These are phyloP conservation scores for Neocrepidodera transversa DNA, from an alignment of 2,888 invertebrate species.

Conservation along the genomic window DNA sequence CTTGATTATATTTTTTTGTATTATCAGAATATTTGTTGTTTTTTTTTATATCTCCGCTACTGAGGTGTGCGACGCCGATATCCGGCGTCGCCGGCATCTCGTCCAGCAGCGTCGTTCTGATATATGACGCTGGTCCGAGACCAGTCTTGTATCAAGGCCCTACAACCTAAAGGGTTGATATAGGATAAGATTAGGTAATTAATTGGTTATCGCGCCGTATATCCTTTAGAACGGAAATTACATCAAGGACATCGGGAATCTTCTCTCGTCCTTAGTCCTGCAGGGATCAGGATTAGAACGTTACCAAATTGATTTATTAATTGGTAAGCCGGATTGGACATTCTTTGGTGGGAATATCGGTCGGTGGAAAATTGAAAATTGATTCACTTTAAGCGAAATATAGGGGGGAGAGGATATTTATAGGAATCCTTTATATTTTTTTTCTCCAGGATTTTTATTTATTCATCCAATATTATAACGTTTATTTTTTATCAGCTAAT, in stretches of 20 bases:
- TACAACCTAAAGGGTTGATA: conserved; percentile 51
- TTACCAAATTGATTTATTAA: conserved; percentile 50
- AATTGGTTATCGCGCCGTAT: conserved; percentile 56
- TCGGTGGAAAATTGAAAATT: conserved; percentile 15
- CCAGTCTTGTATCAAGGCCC: conserved; percentile 42
- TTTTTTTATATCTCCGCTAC: not conserved
- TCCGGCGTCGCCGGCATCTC: conserved; percentile 14
- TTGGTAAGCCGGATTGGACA: conserved; percentile 38
- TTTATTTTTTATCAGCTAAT: no score
- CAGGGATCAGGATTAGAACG: conserved; percentile 45
- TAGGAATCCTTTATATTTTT: no score
- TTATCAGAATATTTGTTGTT: no score
- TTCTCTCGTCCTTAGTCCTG: conserved; percentile 34
- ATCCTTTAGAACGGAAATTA: conserved; percentile 47
- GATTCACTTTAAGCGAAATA: not conserved
- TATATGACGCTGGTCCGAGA: conserved; percentile 46
- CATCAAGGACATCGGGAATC: conserved; percentile 47
- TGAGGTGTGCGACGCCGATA: conserved; percentile 8
- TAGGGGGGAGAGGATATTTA: no score
- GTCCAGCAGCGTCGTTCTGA: conserved; percentile 40
- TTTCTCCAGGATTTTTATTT: no score
- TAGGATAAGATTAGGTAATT: conserved; percentile 58
- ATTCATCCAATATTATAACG: no score
- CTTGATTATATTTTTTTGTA: no score
- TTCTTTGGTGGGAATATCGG: conserved; percentile 31